Conservation (phyloP, 2,113 vertebrate species). For the Cercocebus atys region DNA sequence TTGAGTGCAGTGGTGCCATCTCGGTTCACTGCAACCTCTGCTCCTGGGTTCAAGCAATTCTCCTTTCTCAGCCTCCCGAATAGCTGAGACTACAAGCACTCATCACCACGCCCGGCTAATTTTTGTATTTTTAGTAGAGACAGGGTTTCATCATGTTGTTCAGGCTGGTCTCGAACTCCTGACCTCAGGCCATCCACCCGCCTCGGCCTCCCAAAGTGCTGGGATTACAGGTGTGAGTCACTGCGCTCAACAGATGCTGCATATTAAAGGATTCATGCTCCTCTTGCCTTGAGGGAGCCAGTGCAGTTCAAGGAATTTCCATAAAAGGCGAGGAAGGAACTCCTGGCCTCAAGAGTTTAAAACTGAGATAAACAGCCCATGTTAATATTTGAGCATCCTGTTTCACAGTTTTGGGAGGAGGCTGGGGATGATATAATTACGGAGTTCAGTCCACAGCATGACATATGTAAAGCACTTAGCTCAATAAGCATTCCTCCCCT, state of each 20-base stretch:
- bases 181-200: too few relatives aligned
- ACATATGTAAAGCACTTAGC: background rate
- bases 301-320: background rate
- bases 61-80: too few relatives aligned
- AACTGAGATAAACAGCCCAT: background rate
- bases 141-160: too few relatives aligned
- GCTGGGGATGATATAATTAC: too few relatives aligned
- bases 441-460: background rate
- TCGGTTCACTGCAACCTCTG: too few relatives aligned
- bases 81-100: too few relatives aligned
- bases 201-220: too few relatives aligned
- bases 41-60: background rate
- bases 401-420: background rate
- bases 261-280: background rate
- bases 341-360: background rate
- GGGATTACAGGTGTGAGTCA: too few relatives aligned
- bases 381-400: background rate
- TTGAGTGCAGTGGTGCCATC: too few relatives aligned
- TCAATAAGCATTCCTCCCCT: background rate
- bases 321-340: background rate
- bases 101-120: too few relatives aligned
- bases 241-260: background rate
- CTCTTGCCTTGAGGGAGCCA: background rate
- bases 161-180: too few relatives aligned
- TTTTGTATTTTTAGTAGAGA: too few relatives aligned